These are phyloP conservation scores for Temnothorax nylanderi DNA, from an alignment of 1,140 invertebrate genomes.

Conservation along the genomic window DNA sequence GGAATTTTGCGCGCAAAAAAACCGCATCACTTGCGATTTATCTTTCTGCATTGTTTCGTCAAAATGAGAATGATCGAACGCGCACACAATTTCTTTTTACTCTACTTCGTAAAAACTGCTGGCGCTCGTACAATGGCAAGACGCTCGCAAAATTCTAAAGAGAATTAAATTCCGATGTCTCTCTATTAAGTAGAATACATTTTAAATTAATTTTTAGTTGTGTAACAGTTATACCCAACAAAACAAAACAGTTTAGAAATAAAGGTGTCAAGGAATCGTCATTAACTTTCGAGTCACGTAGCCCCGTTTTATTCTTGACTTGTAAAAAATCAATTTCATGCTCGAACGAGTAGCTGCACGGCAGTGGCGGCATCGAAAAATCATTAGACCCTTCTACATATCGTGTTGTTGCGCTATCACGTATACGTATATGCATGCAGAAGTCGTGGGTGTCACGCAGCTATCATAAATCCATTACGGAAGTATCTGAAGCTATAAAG, in stretches of 20 bases:
- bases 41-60: background rate
- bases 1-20: conserved; percentile 1
- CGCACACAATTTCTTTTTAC: background rate
- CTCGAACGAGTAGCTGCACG: conserved; percentile 57
- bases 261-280: background rate
- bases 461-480: conserved; percentile 72
- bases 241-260: background rate
- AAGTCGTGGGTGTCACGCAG: conserved; percentile 57
- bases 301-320: conserved; percentile 19
- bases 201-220: background rate
- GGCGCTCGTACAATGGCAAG: background rate
- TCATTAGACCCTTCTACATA: conserved; percentile 61
- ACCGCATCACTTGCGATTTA: background rate
- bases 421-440: conserved; percentile 20
- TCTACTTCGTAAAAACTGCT: conserved; percentile 4
- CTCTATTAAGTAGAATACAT: background rate
- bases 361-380: conserved; percentile 64
- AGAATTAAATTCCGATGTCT: background rate
- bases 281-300: conserved; percentile 25
- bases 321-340: conserved; percentile 68
- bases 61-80: background rate
- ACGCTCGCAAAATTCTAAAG: background rate
- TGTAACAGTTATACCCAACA: background rate
- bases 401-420: conserved; percentile 52
- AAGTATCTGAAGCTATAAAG: conserved; percentile 67